Evolutionary conservation across 2,113 vertebrate genomes (phyloP), one percentile per base, ranked within the genome.

Genomic region (Erythrocercus mccallii): DNA sequence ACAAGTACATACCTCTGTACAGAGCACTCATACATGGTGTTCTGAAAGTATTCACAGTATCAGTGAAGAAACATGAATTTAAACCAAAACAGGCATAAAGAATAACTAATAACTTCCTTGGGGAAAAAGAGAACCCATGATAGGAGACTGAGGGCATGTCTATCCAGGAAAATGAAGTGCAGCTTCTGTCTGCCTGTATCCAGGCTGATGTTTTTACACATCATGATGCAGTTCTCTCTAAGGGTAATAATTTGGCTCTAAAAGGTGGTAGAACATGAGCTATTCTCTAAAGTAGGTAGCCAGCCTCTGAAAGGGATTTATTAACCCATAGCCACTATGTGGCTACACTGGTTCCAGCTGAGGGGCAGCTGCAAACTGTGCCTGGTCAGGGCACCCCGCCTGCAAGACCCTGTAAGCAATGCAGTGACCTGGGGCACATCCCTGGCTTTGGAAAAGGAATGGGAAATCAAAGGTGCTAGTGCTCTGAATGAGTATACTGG

Each of bases 31-130:
- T 73, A 86, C 79, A 77, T 27, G 37, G 28, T 72, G 35, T 62
- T 72, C 62, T 92, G 62, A 58, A 92, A 53, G 12, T 88, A 90
- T 73, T 90, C 44, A 61, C 76, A 91, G 58, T 45, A 95, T 24
- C 62, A 10, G 25, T 35, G 37, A 88, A 72, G 58, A 90, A 92
- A 70, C 15, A 65, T 35, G 58, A 88, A 62, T 88, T 95, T 92
- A 90, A 96, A 88, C 57, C 56, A 93, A 88, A 96, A 73, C 16
- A 86, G 82, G 37, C 23, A 73, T 90, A 77, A 82, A 72, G 62
- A 88, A 54, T 40, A 72, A 72, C 23, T 80, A 72, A 76, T 42
- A 77, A 30, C 23, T 66, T 81, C 58, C 79, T 58, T 65, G 50
- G 66, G 50, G 74, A 61, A 68, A 74, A 81, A 72, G 22, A 82